A percentile compares a stretch with the other conserved stretches of the same genome.
phyloP scores from a whole-genome alignment of 1,140 invertebrate genomes.

The Asobara japonica region DNA sequence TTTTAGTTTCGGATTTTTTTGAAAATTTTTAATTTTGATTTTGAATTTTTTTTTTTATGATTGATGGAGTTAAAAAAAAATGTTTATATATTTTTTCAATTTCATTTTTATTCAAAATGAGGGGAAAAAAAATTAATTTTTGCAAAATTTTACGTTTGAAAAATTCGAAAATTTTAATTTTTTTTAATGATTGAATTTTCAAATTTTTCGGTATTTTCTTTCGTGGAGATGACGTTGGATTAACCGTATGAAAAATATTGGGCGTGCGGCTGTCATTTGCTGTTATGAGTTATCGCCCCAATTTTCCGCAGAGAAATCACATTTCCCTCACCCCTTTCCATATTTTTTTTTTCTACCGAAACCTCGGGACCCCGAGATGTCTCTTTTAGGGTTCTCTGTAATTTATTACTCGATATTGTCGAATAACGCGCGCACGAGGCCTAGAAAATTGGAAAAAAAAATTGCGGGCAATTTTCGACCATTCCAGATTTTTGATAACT shows the following conservation, averaged over 20 bases:
- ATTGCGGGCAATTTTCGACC: too few species aligned
- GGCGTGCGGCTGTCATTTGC: constrained; percentile 49
- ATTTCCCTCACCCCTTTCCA: constrained; percentile 31
- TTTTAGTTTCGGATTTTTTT: too few species aligned
- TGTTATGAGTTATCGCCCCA: constrained; percentile 55
- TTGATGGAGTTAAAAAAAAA: too few species aligned
- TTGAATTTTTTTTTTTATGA: too few species aligned
- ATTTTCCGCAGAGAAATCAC: constrained; percentile 46
- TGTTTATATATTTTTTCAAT: too few species aligned
- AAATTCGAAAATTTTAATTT: background rate
- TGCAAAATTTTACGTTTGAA: too few species aligned
- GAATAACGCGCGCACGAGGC: constrained; percentile 65
- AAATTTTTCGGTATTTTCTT: background rate
- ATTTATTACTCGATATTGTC: constrained; percentile 66
- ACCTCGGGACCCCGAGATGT: constrained; percentile 45
- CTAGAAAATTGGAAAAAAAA: too few species aligned
- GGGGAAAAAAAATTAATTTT: background rate
- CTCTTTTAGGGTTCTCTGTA: constrained; percentile 64
- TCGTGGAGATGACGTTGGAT: background rate
- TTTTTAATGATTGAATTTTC: background rate
- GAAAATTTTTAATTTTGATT: too few species aligned
- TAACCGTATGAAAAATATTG: background rate
- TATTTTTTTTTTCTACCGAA: constrained; percentile 10
- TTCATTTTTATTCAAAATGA: background rate
- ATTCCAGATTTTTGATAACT: too few species aligned